Conservation (phyloP, 2,113 vertebrate species). For the Muntiacus reevesi region DNA sequence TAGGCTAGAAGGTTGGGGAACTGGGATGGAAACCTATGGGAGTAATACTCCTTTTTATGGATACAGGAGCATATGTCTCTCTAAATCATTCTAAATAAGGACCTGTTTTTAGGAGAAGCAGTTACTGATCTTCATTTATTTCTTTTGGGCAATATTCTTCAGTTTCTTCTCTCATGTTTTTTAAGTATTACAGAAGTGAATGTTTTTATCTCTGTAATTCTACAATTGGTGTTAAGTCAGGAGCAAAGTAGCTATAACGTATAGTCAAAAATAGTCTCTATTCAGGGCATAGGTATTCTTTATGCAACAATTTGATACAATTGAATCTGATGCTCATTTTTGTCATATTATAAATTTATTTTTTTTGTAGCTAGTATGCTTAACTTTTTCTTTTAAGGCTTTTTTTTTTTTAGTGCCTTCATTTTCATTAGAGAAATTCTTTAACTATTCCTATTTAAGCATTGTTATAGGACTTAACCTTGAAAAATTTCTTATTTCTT, state of each 20-base stretch:
- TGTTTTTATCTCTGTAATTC: not conserved
- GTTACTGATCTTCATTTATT: not conserved
- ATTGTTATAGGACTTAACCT: not conserved
- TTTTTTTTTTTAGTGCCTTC: not conserved
- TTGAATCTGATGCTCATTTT: not conserved
- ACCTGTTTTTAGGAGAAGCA: not conserved
- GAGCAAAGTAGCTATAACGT: not conserved
- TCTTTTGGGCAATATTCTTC: not conserved
- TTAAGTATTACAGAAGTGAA: not conserved
- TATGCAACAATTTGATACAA: not conserved
- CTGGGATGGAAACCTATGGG: not conserved
- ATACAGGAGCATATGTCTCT: not conserved
- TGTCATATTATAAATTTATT: not conserved
- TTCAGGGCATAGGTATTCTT: not conserved
- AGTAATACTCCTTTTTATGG: slow-evolving; percentile 24
- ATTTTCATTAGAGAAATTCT: slow-evolving; percentile 3
- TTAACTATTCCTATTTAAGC: not conserved
- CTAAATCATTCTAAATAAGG: slow-evolving; percentile 41
- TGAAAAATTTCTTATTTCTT: not conserved
- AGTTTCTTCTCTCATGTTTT: not conserved
- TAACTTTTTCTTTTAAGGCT: not conserved
- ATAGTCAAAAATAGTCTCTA: not conserved
- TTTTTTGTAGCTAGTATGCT: not conserved
- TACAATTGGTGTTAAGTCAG: not conserved
- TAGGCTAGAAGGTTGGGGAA: not conserved